These are phyloP conservation scores for Yoshiicerus persimilis DNA, from an alignment of 1,140 invertebrate species.

Conservation along the genomic window DNA sequence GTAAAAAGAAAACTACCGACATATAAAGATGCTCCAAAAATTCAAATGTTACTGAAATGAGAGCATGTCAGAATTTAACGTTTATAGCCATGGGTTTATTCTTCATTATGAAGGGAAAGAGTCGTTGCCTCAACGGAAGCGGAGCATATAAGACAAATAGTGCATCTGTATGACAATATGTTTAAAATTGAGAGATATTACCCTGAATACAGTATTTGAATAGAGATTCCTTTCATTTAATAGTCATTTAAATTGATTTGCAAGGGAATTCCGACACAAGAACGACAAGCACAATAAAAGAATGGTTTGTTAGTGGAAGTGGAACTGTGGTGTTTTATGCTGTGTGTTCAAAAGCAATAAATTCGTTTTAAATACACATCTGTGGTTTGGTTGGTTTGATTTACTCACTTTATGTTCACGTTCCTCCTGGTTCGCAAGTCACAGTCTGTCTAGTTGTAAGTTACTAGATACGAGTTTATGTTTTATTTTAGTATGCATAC, in stretches of 20 bases:
- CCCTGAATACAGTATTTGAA: not conserved
- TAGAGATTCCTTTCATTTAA: not conserved
- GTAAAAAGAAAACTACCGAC: not conserved
- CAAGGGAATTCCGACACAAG: not conserved
- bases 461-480: not conserved
- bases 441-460: not conserved
- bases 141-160: too few species aligned
- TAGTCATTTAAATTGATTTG: slow-evolving; percentile 1
- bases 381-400: not conserved
- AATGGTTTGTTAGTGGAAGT: not conserved
- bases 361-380: not conserved
- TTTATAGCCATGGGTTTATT: not conserved
- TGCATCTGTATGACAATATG: not conserved
- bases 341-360: not conserved
- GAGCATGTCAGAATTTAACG: not conserved
- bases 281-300: not conserved
- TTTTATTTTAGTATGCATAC: not conserved
- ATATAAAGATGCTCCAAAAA: not conserved
- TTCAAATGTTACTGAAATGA: not conserved
- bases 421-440: not conserved
- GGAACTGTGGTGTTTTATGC: not conserved
- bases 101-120: not conserved
- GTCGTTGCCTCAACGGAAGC: not conserved
- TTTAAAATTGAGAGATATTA: not conserved
- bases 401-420: not conserved